Percentiles rank a stretch among this genome's conserved stretches.
phyloP scores from a whole-genome alignment of 1,140 invertebrate genomes.

The Melipona quadrifasciata region DNA sequence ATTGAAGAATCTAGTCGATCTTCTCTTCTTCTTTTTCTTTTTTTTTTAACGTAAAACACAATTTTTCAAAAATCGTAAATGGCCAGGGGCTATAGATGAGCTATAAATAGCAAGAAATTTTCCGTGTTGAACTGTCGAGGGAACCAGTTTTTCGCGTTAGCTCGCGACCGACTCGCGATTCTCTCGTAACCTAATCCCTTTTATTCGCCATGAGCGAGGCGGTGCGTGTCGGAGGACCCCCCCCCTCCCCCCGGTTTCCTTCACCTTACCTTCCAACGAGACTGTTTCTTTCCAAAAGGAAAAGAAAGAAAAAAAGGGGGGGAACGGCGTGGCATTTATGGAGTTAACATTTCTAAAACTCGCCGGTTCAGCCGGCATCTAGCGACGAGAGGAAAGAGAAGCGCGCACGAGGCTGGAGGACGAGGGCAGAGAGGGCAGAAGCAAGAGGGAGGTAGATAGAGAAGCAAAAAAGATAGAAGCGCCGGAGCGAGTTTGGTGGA shows the following conservation, averaged over 20 bases:
- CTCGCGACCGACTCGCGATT: constrained; percentile 10
- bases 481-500: constrained; percentile 74
- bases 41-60: too few species aligned
- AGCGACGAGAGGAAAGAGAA: constrained; percentile 26
- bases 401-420: constrained; percentile 25
- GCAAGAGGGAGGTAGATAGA: constrained; percentile 57
- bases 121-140: background rate
- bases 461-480: constrained; percentile 80
- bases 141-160: background rate
- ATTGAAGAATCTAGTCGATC: too few species aligned
- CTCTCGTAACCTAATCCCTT: constrained; percentile 55
- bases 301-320: constrained; percentile 11
- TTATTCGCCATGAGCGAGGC: constrained; percentile 52
- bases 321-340: constrained; percentile 79
- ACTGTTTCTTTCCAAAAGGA: constrained; percentile 13
- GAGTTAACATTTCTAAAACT: constrained; percentile 82
- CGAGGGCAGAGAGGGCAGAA: constrained; percentile 18
- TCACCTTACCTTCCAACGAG: too few species aligned
- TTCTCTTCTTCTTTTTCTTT: too few species aligned
- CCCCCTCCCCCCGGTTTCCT: constrained; percentile 3
- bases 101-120: background rate
- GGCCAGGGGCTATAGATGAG: too few species aligned
- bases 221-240: constrained; percentile 46
- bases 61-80: too few species aligned
- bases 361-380: constrained; percentile 72